A percentile compares a stretch with the other conserved stretches of the same genome.
These are phyloP conservation scores for Sympetrum striolatum DNA, from an alignment of 2,888 invertebrate species.

Conservation along the genomic window DNA sequence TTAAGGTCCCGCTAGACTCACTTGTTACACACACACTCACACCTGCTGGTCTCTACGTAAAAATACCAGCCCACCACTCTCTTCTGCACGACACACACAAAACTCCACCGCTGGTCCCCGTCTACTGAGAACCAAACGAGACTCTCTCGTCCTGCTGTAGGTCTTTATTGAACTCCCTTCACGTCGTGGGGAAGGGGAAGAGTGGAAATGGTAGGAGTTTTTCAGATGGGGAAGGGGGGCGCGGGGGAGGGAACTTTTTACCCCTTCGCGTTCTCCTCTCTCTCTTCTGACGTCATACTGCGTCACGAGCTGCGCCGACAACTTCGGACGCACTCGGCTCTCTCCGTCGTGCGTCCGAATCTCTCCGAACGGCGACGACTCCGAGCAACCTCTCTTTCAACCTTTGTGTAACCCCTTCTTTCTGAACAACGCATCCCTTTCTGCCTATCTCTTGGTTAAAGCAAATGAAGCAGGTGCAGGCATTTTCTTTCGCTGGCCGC, in stretches of 20 bases:
- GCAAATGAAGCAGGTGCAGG: neutral
- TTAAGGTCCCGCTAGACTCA: neutral
- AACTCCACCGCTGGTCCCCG: slow-evolving; percentile 27
- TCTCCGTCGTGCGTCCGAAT: slow-evolving; percentile 45
- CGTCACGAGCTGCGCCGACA: slow-evolving; percentile 51
- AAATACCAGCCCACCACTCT: neutral
- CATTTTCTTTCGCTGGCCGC: neutral
- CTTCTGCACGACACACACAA: neutral
- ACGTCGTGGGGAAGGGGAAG: neutral
- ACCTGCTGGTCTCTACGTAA: neutral
- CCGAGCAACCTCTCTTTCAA: neutral
- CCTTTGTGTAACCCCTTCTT: neutral
- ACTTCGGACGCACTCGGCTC: slow-evolving; percentile 47
- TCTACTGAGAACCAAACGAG: slow-evolving; percentile 33
- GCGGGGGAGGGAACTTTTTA: neutral
- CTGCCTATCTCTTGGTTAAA: neutral
- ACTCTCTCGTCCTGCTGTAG: slow-evolving; percentile 22
- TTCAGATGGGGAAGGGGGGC: neutral
- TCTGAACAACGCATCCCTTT: neutral
- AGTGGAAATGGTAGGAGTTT: neutral
- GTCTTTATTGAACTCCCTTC: slow-evolving; percentile 32
- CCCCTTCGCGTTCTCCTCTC: neutral
- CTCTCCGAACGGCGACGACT: neutral
- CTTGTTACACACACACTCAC: neutral
- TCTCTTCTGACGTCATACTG: slow-evolving; percentile 53